These are phyloP conservation scores for Strix uralensis DNA, from an alignment of 2,113 vertebrate genomes.

Conservation along the genomic window DNA sequence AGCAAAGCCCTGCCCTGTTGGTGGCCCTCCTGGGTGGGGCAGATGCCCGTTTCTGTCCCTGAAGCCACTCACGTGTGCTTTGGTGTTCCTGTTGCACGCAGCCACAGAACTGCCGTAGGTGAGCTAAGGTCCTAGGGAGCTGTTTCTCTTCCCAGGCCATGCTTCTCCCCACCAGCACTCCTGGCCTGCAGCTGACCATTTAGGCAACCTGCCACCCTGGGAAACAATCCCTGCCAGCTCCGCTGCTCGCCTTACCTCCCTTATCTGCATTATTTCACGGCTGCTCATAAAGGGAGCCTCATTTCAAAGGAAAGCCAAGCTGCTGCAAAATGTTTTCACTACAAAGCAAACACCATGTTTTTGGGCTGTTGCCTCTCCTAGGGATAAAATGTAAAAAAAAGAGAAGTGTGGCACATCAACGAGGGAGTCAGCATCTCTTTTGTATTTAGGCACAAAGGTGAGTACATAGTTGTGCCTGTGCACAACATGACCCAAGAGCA, in stretches of 20 bases:
- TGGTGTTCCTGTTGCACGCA: rapidly evolving
- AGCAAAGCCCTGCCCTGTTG: background rate
- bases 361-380: background rate
- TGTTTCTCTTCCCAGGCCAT: background rate
- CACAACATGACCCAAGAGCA: background rate
- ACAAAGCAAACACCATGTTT: background rate
- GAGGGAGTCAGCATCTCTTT: background rate
- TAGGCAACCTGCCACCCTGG: background rate
- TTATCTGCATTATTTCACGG: background rate
- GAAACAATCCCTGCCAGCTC: background rate
- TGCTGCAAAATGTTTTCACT: background rate
- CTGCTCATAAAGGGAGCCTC: background rate
- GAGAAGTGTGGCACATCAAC: background rate
- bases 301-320: background rate
- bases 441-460: background rate
- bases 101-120: background rate
- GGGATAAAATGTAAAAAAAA: background rate
- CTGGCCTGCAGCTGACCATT: background rate
- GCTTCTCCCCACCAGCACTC: background rate
- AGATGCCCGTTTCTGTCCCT: background rate
- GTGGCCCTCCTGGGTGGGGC: background rate
- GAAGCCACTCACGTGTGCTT: background rate
- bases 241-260: background rate
- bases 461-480: rapidly evolving
- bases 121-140: background rate